These are phyloP conservation scores for Sardinella longiceps DNA, from an alignment of 2,797 vertebrate species.

Conservation along the genomic window DNA sequence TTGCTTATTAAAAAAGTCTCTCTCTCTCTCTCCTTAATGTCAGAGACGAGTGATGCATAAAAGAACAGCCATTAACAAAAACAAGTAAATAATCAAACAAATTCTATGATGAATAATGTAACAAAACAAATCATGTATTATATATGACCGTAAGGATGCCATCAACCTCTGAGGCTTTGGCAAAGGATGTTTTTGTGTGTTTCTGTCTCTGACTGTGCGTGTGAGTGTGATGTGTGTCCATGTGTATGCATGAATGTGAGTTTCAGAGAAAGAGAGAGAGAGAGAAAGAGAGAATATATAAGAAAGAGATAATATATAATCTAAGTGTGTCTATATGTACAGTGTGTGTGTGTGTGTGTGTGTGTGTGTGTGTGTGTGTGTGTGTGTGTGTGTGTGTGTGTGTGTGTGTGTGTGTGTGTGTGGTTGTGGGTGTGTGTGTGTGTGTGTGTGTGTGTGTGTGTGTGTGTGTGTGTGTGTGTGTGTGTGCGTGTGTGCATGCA, in stretches of 20 bases:
- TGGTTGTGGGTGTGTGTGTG: not conserved
- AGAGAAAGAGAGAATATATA: too few relatives aligned
- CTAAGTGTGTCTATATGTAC: too few relatives aligned
- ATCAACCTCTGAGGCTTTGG: not conserved
- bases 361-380: too few relatives aligned
- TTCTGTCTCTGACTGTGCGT: too few relatives aligned
- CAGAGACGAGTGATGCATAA: constrained; percentile 51
- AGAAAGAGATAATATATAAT: too few relatives aligned
- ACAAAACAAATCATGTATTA: not conserved
- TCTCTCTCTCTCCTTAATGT: constrained; percentile 42
- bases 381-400: not conserved
- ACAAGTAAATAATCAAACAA: not conserved
- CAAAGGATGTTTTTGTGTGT: not conserved
- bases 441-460: not conserved
- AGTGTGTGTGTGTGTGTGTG: too few relatives aligned
- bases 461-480: constrained; percentile 21
- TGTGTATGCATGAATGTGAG: not conserved
- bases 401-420: constrained; percentile 3
- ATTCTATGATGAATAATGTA: not conserved
- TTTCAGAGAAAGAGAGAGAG: not conserved
- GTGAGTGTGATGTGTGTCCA: not conserved
- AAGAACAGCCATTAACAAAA: constrained; percentile 34
- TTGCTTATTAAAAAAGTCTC: constrained; percentile 35
- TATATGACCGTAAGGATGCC: not conserved
- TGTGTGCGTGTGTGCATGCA: not conserved